phyloP scores from a whole-genome alignment of 2,113 vertebrate genomes.

The Perca fluviatilis region DNA sequence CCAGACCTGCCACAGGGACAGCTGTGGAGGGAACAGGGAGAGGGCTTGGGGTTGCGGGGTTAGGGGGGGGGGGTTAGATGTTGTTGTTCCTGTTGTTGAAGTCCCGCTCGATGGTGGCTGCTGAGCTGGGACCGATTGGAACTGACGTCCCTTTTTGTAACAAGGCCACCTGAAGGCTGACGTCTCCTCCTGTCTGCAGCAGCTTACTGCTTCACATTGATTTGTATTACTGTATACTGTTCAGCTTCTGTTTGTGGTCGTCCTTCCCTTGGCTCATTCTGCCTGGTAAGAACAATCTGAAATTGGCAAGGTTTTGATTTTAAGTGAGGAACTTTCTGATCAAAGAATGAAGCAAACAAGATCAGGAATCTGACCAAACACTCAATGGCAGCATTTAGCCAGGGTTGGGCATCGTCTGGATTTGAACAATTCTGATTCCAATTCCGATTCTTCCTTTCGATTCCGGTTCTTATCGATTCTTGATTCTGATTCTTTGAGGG shows the following conservation, averaged over 20 bases:
- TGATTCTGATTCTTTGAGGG: no score
- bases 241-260: background rate
- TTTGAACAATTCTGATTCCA: no score
- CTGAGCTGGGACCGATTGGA: conserved; percentile 42
- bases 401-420: no score
- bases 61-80: background rate
- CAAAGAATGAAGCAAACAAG: background rate
- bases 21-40: background rate
- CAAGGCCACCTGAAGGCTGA: conserved; percentile 19
- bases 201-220: background rate
- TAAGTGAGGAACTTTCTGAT: background rate
- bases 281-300: background rate
- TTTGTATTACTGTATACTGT: no score
- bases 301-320: background rate
- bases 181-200: conserved; percentile 20
- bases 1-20: background rate
- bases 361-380: background rate
- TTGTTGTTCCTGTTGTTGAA: conserved; percentile 36
- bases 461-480: no score
- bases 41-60: background rate
- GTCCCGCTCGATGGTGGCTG: conserved; percentile 6
- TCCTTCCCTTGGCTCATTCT: background rate
- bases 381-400: background rate
- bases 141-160: conserved; percentile 42
- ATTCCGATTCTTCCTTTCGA: no score